phyloP scores from a whole-genome alignment of 2,888 invertebrate genomes.

The Neoaliturus tenellus region DNA sequence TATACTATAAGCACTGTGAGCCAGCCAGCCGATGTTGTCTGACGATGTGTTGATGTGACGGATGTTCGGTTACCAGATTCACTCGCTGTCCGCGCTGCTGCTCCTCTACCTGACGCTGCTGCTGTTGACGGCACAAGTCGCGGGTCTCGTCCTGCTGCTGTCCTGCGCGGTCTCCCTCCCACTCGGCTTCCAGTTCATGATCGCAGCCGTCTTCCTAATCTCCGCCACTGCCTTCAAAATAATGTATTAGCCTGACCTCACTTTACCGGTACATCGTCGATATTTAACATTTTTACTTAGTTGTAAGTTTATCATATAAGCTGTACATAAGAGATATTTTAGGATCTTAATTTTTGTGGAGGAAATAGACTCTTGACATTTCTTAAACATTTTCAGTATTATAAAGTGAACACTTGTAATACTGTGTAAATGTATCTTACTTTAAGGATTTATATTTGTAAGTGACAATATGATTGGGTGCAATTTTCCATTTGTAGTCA shows the following conservation, averaged over 20 bases:
- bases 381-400: conserved; percentile 25
- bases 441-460: neutral
- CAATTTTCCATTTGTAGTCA: neutral
- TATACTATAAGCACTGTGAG: no score
- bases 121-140: conserved; percentile 34
- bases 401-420: neutral
- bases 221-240: conserved; percentile 28
- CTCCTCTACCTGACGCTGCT: conserved; percentile 12
- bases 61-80: no score
- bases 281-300: neutral
- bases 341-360: neutral
- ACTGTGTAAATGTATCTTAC: neutral
- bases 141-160: neutral
- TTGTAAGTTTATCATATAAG: neutral
- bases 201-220: neutral
- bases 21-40: no score
- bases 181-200: conserved; percentile 39
- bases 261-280: neutral
- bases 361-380: neutral
- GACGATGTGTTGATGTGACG: no score
- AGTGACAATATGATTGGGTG: neutral
- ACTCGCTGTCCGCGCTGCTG: conserved; percentile 26
- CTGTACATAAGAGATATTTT: no score
- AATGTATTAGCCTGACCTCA: conserved; percentile 8
- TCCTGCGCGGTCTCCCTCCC: conserved; percentile 25